These are phyloP conservation scores for Beroe ovata DNA, from an alignment of 37 sponge, comb jelly and placozoan genomes.

Conservation along the genomic window DNA sequence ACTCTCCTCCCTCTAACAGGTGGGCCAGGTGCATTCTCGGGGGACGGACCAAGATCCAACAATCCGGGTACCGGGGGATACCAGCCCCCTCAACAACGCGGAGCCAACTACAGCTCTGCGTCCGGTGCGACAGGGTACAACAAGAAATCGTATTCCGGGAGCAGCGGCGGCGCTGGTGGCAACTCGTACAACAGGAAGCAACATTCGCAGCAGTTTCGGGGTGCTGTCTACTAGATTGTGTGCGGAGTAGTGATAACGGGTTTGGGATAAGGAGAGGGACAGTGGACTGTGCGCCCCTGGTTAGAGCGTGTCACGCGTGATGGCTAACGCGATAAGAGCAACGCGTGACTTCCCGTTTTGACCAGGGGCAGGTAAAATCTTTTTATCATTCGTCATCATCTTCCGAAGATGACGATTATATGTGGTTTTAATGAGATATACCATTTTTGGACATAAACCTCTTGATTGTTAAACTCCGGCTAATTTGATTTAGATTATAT, in stretches of 20 bases:
- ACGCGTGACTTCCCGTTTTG: too few species aligned
- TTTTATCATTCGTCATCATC: too few species aligned
- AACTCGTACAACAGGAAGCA: background rate
- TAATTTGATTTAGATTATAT: background rate
- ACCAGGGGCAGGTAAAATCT: too few species aligned
- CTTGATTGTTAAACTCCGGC: too few species aligned
- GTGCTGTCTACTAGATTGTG: background rate
- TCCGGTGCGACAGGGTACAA: conserved; percentile 14
- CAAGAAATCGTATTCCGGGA: background rate
- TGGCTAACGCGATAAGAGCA: too few species aligned
- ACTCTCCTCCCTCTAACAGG: background rate
- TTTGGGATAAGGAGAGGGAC: background rate
- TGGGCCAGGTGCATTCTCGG: background rate
- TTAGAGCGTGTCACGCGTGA: background rate
- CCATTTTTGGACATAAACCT: too few species aligned
- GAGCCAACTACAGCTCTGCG: conserved; percentile 23
- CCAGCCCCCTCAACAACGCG: background rate
- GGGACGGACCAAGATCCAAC: background rate
- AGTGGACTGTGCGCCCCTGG: background rate
- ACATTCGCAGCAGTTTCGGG: background rate
- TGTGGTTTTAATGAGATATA: too few species aligned
- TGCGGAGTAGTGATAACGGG: background rate
- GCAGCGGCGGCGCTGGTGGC: background rate
- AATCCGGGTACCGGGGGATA: background rate
- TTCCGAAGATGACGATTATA: too few species aligned